A percentile compares a stretch with the other conserved stretches of the same genome.
These are phyloP conservation scores for Nomia melanderi DNA, from an alignment of 1,140 invertebrate species.

Conservation along the genomic window DNA sequence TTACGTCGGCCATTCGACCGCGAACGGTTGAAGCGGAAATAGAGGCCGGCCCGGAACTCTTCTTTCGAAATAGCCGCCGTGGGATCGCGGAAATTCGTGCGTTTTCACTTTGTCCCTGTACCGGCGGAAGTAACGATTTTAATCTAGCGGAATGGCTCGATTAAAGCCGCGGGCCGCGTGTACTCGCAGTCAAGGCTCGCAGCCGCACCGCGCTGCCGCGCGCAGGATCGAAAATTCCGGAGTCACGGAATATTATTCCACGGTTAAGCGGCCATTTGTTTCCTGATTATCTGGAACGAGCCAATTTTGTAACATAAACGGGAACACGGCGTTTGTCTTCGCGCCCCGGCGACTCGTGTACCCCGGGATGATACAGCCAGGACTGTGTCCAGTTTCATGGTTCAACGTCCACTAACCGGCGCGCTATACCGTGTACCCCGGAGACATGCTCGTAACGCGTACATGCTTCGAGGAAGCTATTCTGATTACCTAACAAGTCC, in stretches of 20 bases:
- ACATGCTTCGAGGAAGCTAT: conserved; percentile 28
- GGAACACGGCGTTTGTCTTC: conserved; percentile 18
- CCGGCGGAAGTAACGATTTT: background rate
- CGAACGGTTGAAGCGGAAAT: no score
- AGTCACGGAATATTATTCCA: conserved; percentile 9
- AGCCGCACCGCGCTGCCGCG: no score
- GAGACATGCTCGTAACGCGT: conserved; percentile 22
- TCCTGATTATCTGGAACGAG: conserved; percentile 16
- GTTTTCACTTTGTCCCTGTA: background rate
- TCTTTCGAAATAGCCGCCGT: background rate
- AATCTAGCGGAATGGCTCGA: conserved; percentile 14
- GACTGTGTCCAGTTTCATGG: conserved; percentile 37
- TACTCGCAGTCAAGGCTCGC: no score
- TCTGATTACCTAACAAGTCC: conserved; percentile 23
- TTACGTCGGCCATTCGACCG: no score
- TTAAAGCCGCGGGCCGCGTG: conserved; percentile 10
- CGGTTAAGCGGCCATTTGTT: conserved; percentile 20
- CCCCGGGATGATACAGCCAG: background rate
- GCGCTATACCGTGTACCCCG: conserved; percentile 19
- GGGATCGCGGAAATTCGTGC: background rate
- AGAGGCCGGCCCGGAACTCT: background rate
- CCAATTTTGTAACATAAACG: conserved; percentile 6
- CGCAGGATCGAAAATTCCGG: conserved; percentile 6
- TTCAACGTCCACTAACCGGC: conserved; percentile 38
- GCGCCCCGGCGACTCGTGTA: background rate